Conservation (phyloP, 1,140 invertebrate genomes). For the Pseudoatta argentina region DNA sequence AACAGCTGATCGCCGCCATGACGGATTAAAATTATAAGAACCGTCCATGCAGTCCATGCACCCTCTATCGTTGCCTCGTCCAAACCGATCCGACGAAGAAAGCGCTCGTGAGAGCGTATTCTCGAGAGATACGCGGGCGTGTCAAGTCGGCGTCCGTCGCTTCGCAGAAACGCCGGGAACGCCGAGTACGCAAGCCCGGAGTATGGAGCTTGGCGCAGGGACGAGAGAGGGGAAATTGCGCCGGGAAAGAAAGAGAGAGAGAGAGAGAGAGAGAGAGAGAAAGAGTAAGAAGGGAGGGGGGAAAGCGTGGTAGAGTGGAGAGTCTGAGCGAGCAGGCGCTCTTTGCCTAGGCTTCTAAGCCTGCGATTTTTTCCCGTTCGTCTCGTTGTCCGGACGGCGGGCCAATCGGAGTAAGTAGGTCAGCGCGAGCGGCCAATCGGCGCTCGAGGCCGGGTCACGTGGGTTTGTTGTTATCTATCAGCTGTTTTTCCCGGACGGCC, state of each 20-base stretch:
- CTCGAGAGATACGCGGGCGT: not conserved
- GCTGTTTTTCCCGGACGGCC: conserved; percentile 86
- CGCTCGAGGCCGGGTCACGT: conserved; percentile 84
- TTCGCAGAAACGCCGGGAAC: conserved; percentile 57
- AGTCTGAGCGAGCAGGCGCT: conserved; percentile 69
- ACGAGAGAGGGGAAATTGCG: too few species aligned
- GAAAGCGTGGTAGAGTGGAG: conserved; percentile 63
- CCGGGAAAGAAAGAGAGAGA: too few species aligned
- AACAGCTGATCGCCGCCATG: conserved; percentile 68
- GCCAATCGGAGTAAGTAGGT: conserved; percentile 82
- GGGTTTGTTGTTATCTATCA: conserved; percentile 89
- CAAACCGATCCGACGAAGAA: not conserved
- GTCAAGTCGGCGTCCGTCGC: conserved; percentile 24
- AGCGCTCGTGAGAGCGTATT: not conserved
- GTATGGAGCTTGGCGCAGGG: too few species aligned
- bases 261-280: too few species aligned
- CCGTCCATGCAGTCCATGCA: too few species aligned
- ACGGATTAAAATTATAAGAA: not conserved
- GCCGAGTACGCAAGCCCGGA: conserved; percentile 64
- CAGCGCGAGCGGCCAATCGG: conserved; percentile 80
- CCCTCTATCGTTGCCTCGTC: not conserved
- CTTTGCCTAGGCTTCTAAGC: conserved; percentile 76
- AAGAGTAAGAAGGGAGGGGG: too few species aligned
- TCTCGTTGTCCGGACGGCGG: conserved; percentile 76
- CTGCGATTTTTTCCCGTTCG: conserved; percentile 80